phyloP scores from a whole-genome alignment of 2,113 vertebrate species.

The Protobothrops flavoviridis region DNA sequence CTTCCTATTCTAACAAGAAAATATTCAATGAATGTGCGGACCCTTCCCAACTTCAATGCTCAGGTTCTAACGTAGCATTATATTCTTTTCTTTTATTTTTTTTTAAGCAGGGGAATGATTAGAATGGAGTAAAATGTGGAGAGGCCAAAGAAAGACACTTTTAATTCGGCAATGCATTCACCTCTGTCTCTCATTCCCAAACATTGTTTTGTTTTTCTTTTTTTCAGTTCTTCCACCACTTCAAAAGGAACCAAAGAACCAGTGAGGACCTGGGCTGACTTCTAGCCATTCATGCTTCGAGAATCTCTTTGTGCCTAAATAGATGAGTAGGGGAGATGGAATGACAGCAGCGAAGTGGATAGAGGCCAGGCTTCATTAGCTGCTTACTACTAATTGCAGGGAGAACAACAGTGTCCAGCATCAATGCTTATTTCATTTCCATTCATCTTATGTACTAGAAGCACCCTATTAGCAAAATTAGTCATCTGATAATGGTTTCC shows the following conservation, averaged over 20 bases:
- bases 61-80: not conserved
- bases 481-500: conserved; percentile 5
- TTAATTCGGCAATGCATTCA: conserved; percentile 35
- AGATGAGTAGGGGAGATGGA: conserved; percentile 26
- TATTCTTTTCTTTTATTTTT: too few species aligned
- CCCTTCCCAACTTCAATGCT: not conserved
- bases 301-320: not conserved
- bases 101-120: not conserved
- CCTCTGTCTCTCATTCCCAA: conserved; percentile 15
- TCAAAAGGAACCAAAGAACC: conserved; percentile 9
- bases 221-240: not conserved
- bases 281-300: not conserved
- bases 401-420: not conserved
- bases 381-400: not conserved
- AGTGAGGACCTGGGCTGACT: not conserved
- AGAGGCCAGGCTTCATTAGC: conserved; percentile 5
- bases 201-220: not conserved
- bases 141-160: conserved; percentile 27
- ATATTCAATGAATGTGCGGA: not conserved
- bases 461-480: conserved; percentile 21
- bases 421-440: not conserved
- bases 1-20: not conserved
- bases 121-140: not conserved
- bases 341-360: not conserved
- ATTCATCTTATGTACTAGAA: not conserved